Base-by-base conservation (phyloP, 1,140 invertebrate genomes). In the Lysiphlebus fabarum region DNA sequence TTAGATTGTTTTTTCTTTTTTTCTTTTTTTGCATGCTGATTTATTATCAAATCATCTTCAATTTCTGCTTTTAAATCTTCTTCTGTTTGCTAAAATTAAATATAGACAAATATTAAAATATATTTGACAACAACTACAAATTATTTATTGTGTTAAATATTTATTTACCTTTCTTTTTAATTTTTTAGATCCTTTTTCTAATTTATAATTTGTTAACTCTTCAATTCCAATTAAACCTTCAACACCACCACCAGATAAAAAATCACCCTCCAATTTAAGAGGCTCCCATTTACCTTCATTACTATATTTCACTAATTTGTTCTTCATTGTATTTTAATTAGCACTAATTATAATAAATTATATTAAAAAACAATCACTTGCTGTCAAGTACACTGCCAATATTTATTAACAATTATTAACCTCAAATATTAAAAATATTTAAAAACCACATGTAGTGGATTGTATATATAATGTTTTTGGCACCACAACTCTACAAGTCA, bases 201-300 rank as follows among this genome's bases (percentile, higher is more conserved):
- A 70, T 40, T 77, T 77, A 65, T 87, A 87, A 67, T 83, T 78
- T 1, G 77, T 80, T 63, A 85, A 83, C 71, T 86, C 84, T 68
- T 87, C 85, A 42, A 86, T 80, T 14, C 82, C 85, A 45, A 85
- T 76, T 62, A 87, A 81, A 26, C 82, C 84, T 45, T 84, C 80
- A 44, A 83, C 70, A 53, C 73, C 72, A 37, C 73, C 72, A 37
- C 70, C 71, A 3, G 74, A 67, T 50, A 82, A 69, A 50, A 81
- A 66, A 10, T 74, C 64, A 49, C 81, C 82, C 49, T 85, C 83
- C 42, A 86, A 70, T 51, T 80, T 69, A 0, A 86, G 68, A 0
- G 83, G 77, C 70, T 82, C 80, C 85, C 84, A 86, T 26, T 26
- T 26, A 26, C 17, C 17, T 26, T 26, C 5, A 44, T 33, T 66